Percentiles rank a stretch among this genome's conserved stretches.
These are phyloP conservation scores for Eubasilissa regina DNA, from an alignment of 1,140 invertebrate genomes.

Conservation along the genomic window DNA sequence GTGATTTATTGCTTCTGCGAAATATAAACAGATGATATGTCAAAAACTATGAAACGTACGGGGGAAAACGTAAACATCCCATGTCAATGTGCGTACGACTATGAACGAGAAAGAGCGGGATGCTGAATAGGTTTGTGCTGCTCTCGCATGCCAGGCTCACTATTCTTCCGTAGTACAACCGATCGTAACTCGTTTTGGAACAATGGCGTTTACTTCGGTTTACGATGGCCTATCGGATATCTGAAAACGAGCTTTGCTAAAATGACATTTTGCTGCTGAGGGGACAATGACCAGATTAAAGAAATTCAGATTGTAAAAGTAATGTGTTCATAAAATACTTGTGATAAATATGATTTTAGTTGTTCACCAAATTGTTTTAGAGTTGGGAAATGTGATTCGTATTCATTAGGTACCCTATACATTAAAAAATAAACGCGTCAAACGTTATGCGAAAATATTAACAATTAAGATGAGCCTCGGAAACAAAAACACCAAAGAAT, in stretches of 20 bases:
- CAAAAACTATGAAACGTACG: slow-evolving; percentile 22
- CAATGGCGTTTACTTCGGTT: slow-evolving; percentile 35
- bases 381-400: not conserved
- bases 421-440: too few species aligned
- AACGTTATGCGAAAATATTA: not conserved
- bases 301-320: slow-evolving; percentile 14
- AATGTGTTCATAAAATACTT: slow-evolving; percentile 17
- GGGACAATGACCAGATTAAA: slow-evolving; percentile 29
- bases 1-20: not conserved
- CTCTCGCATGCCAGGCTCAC: slow-evolving; percentile 26
- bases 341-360: slow-evolving; percentile 26
- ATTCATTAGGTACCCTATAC: too few species aligned
- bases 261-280: not conserved
- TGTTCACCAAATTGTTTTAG: slow-evolving; percentile 5
- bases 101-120: slow-evolving; percentile 36
- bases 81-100: slow-evolving; percentile 17
- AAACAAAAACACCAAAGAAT: slow-evolving; percentile 39
- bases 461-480: slow-evolving; percentile 30
- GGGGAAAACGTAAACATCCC: slow-evolving; percentile 39
- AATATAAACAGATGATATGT: slow-evolving; percentile 33
- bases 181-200: slow-evolving; percentile 43
- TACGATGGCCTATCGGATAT: slow-evolving; percentile 19
- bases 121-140: slow-evolving; percentile 8
- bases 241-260: not conserved
- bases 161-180: slow-evolving; percentile 42